Conservation (phyloP, 2,113 vertebrate species). For the Onychorhynchus coronatus region DNA sequence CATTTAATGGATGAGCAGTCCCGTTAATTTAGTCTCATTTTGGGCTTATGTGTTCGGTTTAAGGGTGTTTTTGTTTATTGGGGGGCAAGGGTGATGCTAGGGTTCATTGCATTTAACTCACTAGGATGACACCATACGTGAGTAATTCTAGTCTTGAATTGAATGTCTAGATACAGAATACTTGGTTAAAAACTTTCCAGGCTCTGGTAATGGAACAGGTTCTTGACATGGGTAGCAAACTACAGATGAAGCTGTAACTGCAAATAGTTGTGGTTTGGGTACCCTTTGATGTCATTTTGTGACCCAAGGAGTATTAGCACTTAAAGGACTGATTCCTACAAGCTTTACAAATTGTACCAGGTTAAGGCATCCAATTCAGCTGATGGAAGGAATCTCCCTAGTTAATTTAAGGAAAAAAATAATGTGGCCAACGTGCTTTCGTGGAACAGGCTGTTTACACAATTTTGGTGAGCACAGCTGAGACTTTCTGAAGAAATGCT, state of each 20-base stretch:
- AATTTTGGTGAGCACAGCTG: not conserved
- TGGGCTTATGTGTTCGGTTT: not conserved
- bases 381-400: not conserved
- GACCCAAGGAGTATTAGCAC: not conserved
- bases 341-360: not conserved
- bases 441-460: not conserved
- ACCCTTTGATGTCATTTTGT: not conserved
- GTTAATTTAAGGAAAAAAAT: not conserved
- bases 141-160: not conserved
- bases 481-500: not conserved
- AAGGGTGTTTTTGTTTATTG: not conserved
- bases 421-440: fast-evolving
- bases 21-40: not conserved
- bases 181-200: not conserved
- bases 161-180: not conserved
- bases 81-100: not conserved
- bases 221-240: not conserved
- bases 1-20: not conserved
- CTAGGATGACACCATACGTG: fast-evolving
- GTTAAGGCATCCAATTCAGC: not conserved
- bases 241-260: not conserved
- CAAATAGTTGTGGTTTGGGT: not conserved
- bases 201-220: not conserved
- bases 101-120: not conserved
- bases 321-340: not conserved